phyloP scores from a whole-genome alignment of 2,797 vertebrate genomes.

The Danionella dracula region DNA sequence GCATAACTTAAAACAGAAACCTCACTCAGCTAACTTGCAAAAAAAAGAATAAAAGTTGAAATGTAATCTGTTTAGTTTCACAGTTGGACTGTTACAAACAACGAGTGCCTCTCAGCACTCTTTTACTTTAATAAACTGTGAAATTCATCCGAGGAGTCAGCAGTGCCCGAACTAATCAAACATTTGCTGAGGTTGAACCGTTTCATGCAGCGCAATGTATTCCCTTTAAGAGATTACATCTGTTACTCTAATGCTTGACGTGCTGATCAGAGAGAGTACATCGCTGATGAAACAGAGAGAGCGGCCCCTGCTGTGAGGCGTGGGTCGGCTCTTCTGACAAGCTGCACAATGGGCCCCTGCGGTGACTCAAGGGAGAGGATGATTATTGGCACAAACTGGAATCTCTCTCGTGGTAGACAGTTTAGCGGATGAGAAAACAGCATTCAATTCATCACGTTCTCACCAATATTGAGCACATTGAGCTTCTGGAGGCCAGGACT shows the following conservation, averaged over 20 bases:
- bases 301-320: neutral
- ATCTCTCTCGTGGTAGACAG: neutral
- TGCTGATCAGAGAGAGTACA: neutral
- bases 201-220: neutral
- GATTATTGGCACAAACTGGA: neutral
- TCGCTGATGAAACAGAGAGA: neutral
- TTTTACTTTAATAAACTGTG: neutral
- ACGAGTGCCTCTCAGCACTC: too few species aligned
- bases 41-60: too few species aligned
- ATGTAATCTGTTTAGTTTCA: too few species aligned
- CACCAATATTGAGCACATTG: neutral
- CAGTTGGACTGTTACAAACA: too few species aligned
- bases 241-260: constrained; percentile 2
- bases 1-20: too few species aligned
- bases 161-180: neutral
- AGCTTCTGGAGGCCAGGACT: neutral
- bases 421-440: neutral
- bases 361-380: neutral
- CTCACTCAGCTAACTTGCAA: too few species aligned
- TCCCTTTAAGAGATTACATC: neutral
- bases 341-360: neutral
- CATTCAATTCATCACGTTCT: neutral
- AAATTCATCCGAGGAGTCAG: neutral
- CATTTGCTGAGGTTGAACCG: neutral
- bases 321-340: neutral